These are phyloP conservation scores for Lithophane ornitopus DNA, from an alignment of 2,888 invertebrate genomes.

Conservation along the genomic window DNA sequence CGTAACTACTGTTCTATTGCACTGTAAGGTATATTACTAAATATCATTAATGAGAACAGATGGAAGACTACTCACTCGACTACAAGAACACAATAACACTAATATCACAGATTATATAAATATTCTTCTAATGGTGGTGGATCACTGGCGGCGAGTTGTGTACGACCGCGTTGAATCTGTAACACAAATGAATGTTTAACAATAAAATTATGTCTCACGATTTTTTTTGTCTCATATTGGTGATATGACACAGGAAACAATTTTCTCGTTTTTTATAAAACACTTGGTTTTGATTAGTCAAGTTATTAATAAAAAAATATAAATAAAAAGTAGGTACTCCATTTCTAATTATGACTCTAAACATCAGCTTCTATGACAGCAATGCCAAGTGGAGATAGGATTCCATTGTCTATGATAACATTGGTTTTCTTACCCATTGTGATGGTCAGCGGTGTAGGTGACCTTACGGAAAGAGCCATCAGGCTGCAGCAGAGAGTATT, in stretches of 20 bases:
- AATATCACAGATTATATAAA: conserved; percentile 86
- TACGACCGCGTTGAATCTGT: conserved; percentile 89
- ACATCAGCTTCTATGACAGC: no score
- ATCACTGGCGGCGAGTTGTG: conserved; percentile 88
- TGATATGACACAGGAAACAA: background rate
- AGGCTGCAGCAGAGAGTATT: conserved; percentile 90
- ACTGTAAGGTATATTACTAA: conserved; percentile 62
- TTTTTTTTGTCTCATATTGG: background rate
- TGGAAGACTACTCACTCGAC: conserved; percentile 70
- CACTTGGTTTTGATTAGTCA: background rate
- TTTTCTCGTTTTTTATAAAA: background rate
- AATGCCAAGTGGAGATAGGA: no score
- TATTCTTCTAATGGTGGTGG: conserved; percentile 85
- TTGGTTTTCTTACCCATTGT: conserved; percentile 85
- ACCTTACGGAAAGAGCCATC: conserved; percentile 91
- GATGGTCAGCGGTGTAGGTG: conserved; percentile 90
- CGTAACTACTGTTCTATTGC: conserved; percentile 47
- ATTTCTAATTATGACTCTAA: background rate
- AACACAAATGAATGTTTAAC: conserved; percentile 18
- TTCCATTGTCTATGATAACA: background rate
- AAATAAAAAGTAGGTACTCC: background rate
- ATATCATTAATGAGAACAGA: conserved; percentile 75
- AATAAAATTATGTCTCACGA: background rate
- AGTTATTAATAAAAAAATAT: background rate
- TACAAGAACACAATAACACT: conserved; percentile 78